phyloP scores from a whole-genome alignment of 2,888 invertebrate genomes.

The Mechanitis messenoides region DNA sequence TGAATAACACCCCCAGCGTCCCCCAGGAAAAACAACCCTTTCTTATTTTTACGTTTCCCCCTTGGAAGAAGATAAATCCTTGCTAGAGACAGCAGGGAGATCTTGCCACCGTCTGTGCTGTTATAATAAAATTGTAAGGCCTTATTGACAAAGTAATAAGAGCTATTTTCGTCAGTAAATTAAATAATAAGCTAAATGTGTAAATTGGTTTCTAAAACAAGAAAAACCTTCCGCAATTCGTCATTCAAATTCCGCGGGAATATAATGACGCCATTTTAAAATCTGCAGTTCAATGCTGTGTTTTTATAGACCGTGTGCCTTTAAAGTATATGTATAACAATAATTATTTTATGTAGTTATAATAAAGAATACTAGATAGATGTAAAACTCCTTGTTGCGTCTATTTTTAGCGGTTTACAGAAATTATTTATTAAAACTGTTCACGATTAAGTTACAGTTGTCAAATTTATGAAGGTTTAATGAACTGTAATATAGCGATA shows the following conservation, averaged over 20 bases:
- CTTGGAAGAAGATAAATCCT: slow-evolving; percentile 74
- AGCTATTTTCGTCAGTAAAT: slow-evolving; percentile 17
- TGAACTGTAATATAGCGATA: no score
- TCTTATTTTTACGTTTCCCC: slow-evolving; percentile 73
- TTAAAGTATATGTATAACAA: no score
- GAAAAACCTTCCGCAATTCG: slow-evolving; percentile 74
- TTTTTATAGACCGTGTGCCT: no score
- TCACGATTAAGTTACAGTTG: no score
- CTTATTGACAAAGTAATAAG: slow-evolving; percentile 14
- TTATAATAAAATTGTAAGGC: slow-evolving; percentile 18
- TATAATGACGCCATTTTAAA: slow-evolving; percentile 60
- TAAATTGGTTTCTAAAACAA: slow-evolving; percentile 49
- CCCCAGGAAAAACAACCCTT: slow-evolving; percentile 74
- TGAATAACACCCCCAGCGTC: slow-evolving; percentile 62
- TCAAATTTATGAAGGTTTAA: no score
- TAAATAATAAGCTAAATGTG: slow-evolving; percentile 10
- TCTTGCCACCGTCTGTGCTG: slow-evolving; percentile 46
- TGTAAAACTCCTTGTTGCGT: no score
- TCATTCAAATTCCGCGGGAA: slow-evolving; percentile 74
- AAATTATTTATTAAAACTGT: no score
- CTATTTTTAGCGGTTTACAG: no score
- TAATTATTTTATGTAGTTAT: no score
- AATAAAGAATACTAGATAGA: no score
- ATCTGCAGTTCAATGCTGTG: slow-evolving; percentile 31
- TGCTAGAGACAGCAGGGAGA: slow-evolving; percentile 71